phyloP scores from a whole-genome alignment of 1,140 invertebrate genomes.

The Leguminivora glycinivorella region DNA sequence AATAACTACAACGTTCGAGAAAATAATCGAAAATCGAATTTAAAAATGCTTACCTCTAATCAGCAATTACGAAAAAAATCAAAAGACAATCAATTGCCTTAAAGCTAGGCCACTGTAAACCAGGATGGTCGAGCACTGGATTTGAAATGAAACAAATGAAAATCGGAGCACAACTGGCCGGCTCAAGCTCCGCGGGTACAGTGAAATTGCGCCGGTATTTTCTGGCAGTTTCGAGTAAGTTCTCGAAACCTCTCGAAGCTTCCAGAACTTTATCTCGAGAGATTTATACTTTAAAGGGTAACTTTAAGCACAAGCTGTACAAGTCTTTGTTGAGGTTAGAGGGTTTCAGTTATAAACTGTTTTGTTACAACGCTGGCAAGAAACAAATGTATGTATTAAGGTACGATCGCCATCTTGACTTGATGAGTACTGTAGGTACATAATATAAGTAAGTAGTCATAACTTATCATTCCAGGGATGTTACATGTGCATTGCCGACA shows the following conservation, averaged over 20 bases:
- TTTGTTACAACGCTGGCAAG: background rate
- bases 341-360: slow-evolving; percentile 2
- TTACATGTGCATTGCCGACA: no score
- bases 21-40: no score
- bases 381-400: no score
- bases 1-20: no score
- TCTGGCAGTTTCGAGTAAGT: background rate
- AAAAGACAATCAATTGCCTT: background rate
- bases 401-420: no score
- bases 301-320: background rate
- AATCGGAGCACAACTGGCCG: background rate
- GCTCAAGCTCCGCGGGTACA: background rate
- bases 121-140: background rate
- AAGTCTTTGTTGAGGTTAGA: background rate
- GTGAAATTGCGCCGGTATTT: background rate
- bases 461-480: no score
- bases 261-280: background rate
- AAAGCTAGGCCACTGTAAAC: background rate
- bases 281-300: background rate
- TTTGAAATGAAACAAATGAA: background rate
- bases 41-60: background rate
- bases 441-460: no score
- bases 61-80: background rate
- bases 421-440: no score
- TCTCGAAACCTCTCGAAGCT: background rate